phyloP scores from a whole-genome alignment of 1,140 invertebrate genomes.

The Heliconius nattereri region DNA sequence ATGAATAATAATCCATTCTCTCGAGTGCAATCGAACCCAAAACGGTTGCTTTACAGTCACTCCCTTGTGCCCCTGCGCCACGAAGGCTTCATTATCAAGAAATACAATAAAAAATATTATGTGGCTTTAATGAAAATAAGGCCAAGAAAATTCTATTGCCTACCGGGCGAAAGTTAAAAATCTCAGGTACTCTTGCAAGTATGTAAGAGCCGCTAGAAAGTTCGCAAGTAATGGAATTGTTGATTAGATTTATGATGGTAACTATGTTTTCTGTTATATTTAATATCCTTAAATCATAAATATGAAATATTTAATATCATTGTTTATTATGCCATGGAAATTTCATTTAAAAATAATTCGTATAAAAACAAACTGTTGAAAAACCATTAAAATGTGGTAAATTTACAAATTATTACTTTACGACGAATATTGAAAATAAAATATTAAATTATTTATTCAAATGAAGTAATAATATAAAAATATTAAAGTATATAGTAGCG shows the following conservation, averaged over 20 bases:
- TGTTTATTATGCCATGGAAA: neutral
- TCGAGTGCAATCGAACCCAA: no score
- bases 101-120: neutral
- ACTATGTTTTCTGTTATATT: neutral
- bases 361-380: no score
- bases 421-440: no score
- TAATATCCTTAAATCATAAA: neutral
- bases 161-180: conserved; percentile 35
- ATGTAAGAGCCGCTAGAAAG: conserved; percentile 43
- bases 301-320: neutral
- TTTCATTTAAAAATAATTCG: no score
- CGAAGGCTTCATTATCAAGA: neutral
- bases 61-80: no score
- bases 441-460: neutral
- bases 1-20: no score
- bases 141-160: conserved; percentile 3
- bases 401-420: neutral
- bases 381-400: no score
- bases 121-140: neutral
- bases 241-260: conserved; percentile 41
- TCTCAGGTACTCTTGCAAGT: conserved; percentile 21
- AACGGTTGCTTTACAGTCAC: no score
- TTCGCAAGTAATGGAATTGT: conserved; percentile 38
- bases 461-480: neutral
- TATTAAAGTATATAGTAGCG: neutral